Evolutionary conservation across 1,140 invertebrate species (phyloP), one percentile per base, ranked within the genome.

Genomic region (Batillaria attramentaria): DNA sequence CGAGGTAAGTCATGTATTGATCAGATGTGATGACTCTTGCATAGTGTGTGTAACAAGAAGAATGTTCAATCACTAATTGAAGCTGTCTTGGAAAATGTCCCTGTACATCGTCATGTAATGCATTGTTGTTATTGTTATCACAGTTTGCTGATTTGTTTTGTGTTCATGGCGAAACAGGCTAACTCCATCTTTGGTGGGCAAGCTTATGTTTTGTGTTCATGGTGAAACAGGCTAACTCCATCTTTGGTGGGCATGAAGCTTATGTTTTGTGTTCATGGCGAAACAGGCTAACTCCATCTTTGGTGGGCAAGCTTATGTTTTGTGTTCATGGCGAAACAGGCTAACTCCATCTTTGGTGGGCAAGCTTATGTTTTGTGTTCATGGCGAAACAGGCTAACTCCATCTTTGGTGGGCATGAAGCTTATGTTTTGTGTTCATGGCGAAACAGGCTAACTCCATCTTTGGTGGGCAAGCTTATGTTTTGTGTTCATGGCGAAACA

Each of bases 1-100:
- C 39, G 73, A 65, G 57, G 73, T 74, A 13, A 39, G 33, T 50
- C 50, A 54, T 28, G 10, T 28, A n/a, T 62, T n/a, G n/a, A n/a
- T n/a, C n/a, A n/a, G n/a, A n/a, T n/a, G n/a, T n/a, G n/a, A 13
- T 62, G 3, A 8, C 8, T 62, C 33, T 62, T 62, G 1, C 8
- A 28, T 62, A 24, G 24, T 50, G 24, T 50, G 13, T 50, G 46
- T 50, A 50, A 50, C 46, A 13, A 13, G 24, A 24, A 50, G 46
- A 13, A n/a, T 50, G 46, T 18, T 62, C 13, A n/a, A 13, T n/a
- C 10, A 16, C 8, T 18, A 10, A 28, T 62, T 16, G 1, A 16
- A 16, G 24, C 8, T 62, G 10, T 3, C 57, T 10, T 62, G 24
- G 6, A 62, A 10, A n/a, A 5, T 8, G 13, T 50, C 24, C 10